A percentile compares a stretch with the other conserved stretches of the same genome.
phyloP scores from a whole-genome alignment of 2,113 vertebrate species.

The Tenrec ecaudatus region DNA sequence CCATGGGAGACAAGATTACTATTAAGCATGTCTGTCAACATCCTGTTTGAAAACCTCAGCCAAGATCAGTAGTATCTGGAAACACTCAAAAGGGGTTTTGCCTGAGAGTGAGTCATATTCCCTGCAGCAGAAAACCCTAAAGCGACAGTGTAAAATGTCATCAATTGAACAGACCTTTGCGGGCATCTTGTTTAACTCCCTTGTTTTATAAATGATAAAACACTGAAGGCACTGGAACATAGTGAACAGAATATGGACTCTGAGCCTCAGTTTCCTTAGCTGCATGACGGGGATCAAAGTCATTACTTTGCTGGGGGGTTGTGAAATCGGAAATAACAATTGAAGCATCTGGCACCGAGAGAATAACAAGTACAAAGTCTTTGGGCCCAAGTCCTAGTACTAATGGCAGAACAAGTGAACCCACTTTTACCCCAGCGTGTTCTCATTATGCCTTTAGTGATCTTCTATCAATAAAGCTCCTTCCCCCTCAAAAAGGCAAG shows the following conservation, averaged over 20 bases:
- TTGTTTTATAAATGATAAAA: neutral
- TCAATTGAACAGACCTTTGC: constrained; percentile 43
- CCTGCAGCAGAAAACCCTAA: constrained; percentile 35
- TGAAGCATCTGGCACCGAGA: constrained; percentile 2
- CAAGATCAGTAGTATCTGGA: constrained; percentile 61
- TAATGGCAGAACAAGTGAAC: neutral
- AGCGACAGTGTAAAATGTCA: constrained; percentile 24
- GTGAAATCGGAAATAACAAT: neutral
- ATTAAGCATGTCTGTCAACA: constrained; percentile 78
- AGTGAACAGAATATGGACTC: neutral
- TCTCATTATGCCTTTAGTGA: neutral
- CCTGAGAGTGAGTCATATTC: constrained; percentile 66
- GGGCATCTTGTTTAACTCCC: neutral
- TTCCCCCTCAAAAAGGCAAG: neutral
- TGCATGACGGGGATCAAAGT: neutral
- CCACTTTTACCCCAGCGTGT: neutral
- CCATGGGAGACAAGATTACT: constrained; percentile 74
- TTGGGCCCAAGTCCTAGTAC: neutral
- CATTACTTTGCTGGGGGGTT: neutral
- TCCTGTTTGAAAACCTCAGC: constrained; percentile 78
- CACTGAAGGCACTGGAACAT: neutral
- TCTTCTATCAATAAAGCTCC: neutral
- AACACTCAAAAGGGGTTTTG: constrained; percentile 65
- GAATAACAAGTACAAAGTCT: neutral
- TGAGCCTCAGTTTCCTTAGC: neutral